A percentile compares a stretch with the other conserved stretches of the same genome.
These are phyloP conservation scores for Cheirogaleus major DNA, from an alignment of 2,797 vertebrate genomes.

Conservation along the genomic window DNA sequence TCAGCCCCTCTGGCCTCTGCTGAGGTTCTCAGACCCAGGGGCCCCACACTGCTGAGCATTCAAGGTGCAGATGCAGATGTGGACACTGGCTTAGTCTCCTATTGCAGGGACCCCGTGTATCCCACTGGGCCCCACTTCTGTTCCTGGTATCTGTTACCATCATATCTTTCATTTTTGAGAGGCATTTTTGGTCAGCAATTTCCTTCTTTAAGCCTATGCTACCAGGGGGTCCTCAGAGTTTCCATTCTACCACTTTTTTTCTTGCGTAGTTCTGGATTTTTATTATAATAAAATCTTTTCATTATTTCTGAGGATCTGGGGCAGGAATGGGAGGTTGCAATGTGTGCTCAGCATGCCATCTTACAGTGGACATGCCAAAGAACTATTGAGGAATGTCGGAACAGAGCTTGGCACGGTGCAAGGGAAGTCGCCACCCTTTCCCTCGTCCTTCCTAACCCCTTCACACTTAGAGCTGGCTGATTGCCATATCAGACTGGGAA, in stretches of 20 bases:
- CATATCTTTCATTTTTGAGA: not conserved
- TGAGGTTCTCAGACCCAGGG: not conserved
- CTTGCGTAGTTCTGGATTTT: conserved; percentile 29
- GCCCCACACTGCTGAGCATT: not conserved
- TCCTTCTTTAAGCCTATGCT: not conserved
- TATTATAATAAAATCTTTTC: conserved; percentile 4
- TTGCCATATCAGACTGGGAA: conserved; percentile 9
- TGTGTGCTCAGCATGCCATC: not conserved
- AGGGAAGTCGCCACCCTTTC: conserved; percentile 61
- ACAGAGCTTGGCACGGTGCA: conserved; percentile 34
- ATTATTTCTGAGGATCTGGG: conserved; percentile 19
- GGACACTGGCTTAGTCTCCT: not conserved
- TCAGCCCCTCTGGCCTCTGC: not conserved
- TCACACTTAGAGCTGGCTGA: conserved; percentile 43
- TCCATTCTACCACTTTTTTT: not conserved
- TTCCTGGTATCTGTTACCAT: not conserved
- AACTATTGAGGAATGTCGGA: conserved; percentile 37
- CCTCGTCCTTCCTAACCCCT: conserved; percentile 35
- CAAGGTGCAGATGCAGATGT: not conserved
- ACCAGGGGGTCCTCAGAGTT: not conserved
- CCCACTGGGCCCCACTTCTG: not conserved
- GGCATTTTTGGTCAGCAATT: not conserved
- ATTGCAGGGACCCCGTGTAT: no score
- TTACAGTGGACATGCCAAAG: conserved; percentile 29
- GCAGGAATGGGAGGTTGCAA: not conserved